Base-by-base conservation (phyloP, 2,797 vertebrate genomes). In the Liasis olivaceus region DNA sequence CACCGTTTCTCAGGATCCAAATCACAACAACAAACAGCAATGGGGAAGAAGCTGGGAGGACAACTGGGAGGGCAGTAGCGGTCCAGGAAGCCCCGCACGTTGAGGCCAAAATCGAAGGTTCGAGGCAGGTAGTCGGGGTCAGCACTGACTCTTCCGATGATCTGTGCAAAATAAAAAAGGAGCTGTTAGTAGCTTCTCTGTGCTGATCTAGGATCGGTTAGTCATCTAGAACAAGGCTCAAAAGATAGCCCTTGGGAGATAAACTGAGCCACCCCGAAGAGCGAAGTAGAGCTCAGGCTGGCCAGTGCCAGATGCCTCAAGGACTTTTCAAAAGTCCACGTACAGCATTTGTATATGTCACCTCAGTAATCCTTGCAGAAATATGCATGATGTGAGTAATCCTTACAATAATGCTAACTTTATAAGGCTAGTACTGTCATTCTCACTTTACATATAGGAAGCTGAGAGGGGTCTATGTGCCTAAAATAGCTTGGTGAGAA, bases 111-210 rank as follows among this genome's bases (percentile, higher is more conserved):
- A 97, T 99, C 99, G 22, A 97, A 97, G 8, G 98, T 99, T 72
- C 99, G 98, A 90, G 99, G 99, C 95, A 99, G 98, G 97, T 99
- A 99, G 97, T 99, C 99, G 0, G 99, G 99, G 96, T 99, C 99
- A 0, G 99, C 99, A 0, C 98, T 99, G 95, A 99, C 99, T 92
- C 98, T 98, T 86, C 99, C 99, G 0, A 99, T 99, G 95, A 99
- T 99, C 99, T 99, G 96, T 36, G 9, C 89, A 24, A 77, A 56
- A 14, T 17, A 3, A 13, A 14, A 28, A 13, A 22, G 14, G 4
- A 59, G 36, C 3, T 5, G 15, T 86, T 22, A 85, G 62, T 47
- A 51, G 17, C 2, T 51, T 22, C 11, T n/a, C 24, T 7, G 14
- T 14, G 58, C 28, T 63, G n/a, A n/a, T 26, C 26, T 22, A 58